Percentiles rank a stretch among this genome's conserved stretches.
Evolutionary conservation across 2,113 vertebrate species (phyloP).

Genomic region (Mustela nigripes): DNA sequence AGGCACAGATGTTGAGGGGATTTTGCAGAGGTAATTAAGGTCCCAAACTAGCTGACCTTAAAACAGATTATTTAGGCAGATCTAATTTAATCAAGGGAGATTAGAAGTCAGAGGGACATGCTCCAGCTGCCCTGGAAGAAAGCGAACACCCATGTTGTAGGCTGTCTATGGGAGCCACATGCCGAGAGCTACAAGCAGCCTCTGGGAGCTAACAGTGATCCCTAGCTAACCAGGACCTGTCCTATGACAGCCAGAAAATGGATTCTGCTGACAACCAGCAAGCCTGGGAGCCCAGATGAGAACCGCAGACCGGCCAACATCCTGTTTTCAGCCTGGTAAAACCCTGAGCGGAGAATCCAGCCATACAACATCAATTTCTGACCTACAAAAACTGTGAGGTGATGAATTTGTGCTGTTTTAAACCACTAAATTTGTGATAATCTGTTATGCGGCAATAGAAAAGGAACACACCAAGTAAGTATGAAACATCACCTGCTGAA

Average conservation of each 20-base stretch:
- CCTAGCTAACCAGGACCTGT: not conserved
- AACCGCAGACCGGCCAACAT: not conserved
- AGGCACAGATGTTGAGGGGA: not conserved
- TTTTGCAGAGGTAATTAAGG: constrained; percentile 17
- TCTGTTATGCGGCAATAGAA: not conserved
- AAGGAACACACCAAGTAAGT: not conserved
- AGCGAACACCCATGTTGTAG: not conserved
- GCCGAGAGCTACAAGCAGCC: not conserved
- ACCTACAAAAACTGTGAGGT: not conserved
- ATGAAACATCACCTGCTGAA: not conserved
- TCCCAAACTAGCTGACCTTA: not conserved
- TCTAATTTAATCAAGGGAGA: not conserved
- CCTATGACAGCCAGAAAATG: not conserved
- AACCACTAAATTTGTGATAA: not conserved
- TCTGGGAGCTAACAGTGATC: not conserved
- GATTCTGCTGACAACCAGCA: not conserved
- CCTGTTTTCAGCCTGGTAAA: not conserved
- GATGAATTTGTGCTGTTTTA: not conserved
- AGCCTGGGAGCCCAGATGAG: not conserved
- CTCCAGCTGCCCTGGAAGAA: not conserved
- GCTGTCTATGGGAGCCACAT: no score
- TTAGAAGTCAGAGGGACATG: not conserved
- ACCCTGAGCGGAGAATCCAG: not conserved
- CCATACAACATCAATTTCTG: not conserved
- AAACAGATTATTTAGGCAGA: not conserved